Base-by-base conservation (phyloP, 1,140 invertebrate species). In the Halictus rubicundus region DNA sequence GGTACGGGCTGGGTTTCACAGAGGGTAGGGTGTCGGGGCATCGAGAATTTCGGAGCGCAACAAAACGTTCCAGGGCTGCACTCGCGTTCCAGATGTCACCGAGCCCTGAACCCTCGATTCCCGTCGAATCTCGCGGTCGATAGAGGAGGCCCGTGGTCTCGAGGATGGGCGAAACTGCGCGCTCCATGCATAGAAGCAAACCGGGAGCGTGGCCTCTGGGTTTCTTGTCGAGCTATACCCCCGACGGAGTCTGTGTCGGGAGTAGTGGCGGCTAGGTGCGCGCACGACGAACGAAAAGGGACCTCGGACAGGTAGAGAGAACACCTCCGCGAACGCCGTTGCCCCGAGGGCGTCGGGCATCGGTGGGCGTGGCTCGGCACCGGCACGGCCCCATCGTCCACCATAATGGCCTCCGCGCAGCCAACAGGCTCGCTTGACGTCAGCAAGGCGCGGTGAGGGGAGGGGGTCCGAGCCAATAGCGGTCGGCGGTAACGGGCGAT, bases 331-430 rank as follows among this genome's bases (percentile, higher is more conserved):
- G 82, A 75, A 32, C 76, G 78, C 69, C 64, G 85, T 75, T 65
- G 77, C 76, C 85, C 75, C 74, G 75, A 74, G 84, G 80, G 82
- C 68, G 81, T 79, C 83, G 66, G 80, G 81, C 70, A 68, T 69
- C 78, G 57, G 73, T 63, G 73, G 87, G 84, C 61, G 73, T 49
- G 68, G 77, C n/a, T 49, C n/a, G 16, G 0, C 1, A 10, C 0
- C 10, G 49, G 59, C 27, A 3, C 84, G 88, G 77, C 90, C 91
- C 57, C 71, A 16, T 21, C 37, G 76, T 90, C 89, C 83, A 92
- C 92, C 92, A 92, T 93, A 92, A 92, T 93, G 92, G 91, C 88
- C 88, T 89, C 82, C 72, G 61, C 32, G 16, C 12, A 21, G n/a
- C 91, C 84, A 93, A 91, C 89, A 46, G 23, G 1, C 0, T 2